Base-by-base conservation (phyloP, 1,140 invertebrate genomes). In the Drosophila yakuba region DNA sequence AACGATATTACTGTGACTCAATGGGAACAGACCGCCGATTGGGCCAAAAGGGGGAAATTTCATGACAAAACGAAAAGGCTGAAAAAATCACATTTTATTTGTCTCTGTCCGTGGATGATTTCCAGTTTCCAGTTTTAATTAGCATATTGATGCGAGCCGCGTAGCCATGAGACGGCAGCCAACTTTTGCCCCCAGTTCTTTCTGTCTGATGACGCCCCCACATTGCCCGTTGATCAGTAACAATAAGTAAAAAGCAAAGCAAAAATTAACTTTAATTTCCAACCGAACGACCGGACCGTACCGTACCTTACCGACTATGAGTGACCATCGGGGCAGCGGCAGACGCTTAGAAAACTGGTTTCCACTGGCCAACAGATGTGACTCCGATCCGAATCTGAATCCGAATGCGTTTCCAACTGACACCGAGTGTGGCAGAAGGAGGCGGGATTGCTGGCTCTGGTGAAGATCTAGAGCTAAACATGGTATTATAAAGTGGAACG, bases 401-500 rank as follows among this genome's bases (percentile, higher is more conserved):
- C 10, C 50, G 60, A 63, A 63, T 63, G 62, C 68, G 68, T 58
- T 71, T 71, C 43, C 60, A 41, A 41, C 59, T 58, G 61, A 25
- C 64, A 41, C 44, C 56, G 50, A 56, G 41, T 69, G 74, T 69
- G 74, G 36, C 68, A 63, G 50, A 72, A 72, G 67, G 67, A 54
- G 55, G 52, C 50, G 68, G 38, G 39, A 59, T 63, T 74, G 72
- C 60, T 62, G 51, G 57, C 41, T 52, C 38, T 44, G 28, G 45
- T 23, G 62, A 76, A 77, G 74, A 77, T 77, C 64, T 61, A 68
- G 56, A 69, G 35, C 74, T 69, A 77, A 77, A 75, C 73, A 75
- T 75, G 73, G 73, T 75, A 75, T 76, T 75, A 75, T 67, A 67
- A 76, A 77, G 63, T 77, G 74, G 74, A 77, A 77, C 74, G 74